Percentiles rank a stretch among this genome's conserved stretches.
phyloP scores from a whole-genome alignment of 2,888 invertebrate species.

The Pasiphila rectangulata region DNA sequence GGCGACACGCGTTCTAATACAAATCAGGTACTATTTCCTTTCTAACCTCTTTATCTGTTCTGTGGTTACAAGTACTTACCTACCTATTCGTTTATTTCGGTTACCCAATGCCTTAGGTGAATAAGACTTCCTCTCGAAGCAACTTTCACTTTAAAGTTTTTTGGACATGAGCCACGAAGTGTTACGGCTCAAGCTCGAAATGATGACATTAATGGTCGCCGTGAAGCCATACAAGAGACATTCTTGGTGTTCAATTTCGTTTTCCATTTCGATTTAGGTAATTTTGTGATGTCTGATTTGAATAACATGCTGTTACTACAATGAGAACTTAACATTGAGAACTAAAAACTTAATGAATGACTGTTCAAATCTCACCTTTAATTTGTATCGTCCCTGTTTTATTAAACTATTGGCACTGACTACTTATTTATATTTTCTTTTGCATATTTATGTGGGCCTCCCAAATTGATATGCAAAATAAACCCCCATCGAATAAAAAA shows the following conservation, averaged over 20 bases:
- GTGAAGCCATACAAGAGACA: constrained; percentile 21
- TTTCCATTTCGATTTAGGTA: constrained; percentile 25
- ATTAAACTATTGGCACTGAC: too few relatives aligned
- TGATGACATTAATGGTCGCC: constrained; percentile 38
- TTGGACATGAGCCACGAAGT: constrained; percentile 44
- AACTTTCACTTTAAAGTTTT: constrained; percentile 76
- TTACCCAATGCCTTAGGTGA: constrained; percentile 62
- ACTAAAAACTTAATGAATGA: background rate
- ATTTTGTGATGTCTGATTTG: constrained; percentile 7
- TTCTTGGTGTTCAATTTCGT: constrained; percentile 30
- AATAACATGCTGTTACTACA: constrained; percentile 11
- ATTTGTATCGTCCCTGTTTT: too few relatives aligned
- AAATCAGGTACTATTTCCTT: too few relatives aligned
- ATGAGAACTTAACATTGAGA: too few relatives aligned
- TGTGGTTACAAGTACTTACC: constrained; percentile 36
- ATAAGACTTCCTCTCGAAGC: constrained; percentile 64
- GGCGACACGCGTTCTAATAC: too few relatives aligned
- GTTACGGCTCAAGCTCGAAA: constrained; percentile 32
- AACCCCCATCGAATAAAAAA: too few relatives aligned
- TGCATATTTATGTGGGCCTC: too few relatives aligned
- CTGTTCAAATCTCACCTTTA: too few relatives aligned
- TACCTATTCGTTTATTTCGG: constrained; percentile 58
- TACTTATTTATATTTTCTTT: too few relatives aligned
- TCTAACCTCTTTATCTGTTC: too few relatives aligned
- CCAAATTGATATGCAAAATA: too few relatives aligned